Conservation (phyloP, 1,140 invertebrate genomes). For the Drosophila mayri region DNA sequence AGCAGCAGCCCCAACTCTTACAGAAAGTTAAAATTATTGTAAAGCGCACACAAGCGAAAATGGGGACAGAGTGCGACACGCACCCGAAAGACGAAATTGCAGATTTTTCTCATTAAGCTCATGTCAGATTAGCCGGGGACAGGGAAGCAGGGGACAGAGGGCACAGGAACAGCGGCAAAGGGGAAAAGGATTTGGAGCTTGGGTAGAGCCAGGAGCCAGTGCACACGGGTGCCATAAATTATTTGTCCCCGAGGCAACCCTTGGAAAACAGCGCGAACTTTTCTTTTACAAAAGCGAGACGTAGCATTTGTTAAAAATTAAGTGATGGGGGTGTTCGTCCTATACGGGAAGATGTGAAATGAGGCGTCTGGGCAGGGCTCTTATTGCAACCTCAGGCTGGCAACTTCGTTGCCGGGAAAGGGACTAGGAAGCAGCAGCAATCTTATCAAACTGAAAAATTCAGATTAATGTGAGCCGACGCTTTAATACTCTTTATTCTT, state of each 20-base stretch:
- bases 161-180: slow-evolving; percentile 1
- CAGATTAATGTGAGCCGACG: neutral
- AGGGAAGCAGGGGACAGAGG: neutral
- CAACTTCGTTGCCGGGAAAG: slow-evolving; percentile 38
- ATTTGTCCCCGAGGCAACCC: slow-evolving; percentile 64
- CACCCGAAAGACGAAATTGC: slow-evolving; percentile 65
- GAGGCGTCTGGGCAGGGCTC: slow-evolving; percentile 29
- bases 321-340: slow-evolving; percentile 69
- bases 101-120: slow-evolving; percentile 76
- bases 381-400: slow-evolving; percentile 47
- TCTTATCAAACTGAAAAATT: slow-evolving; percentile 32
- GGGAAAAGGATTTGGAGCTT: slow-evolving; percentile 30
- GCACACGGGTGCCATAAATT: slow-evolving; percentile 77
- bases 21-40: slow-evolving; percentile 60
- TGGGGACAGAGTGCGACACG: slow-evolving; percentile 53
- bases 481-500: neutral
- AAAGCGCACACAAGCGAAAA: slow-evolving; percentile 71
- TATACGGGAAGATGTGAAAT: slow-evolving; percentile 31
- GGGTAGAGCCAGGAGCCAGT: slow-evolving; percentile 30
- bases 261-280: slow-evolving; percentile 61
- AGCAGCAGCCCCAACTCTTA: slow-evolving; percentile 7
- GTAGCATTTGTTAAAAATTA: slow-evolving; percentile 78
- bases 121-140: slow-evolving; percentile 56
- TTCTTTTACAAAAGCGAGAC: slow-evolving; percentile 32
- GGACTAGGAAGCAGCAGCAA: slow-evolving; percentile 29